Conservation (phyloP, 2,113 vertebrate species). For the Pseudopipra pipra region DNA sequence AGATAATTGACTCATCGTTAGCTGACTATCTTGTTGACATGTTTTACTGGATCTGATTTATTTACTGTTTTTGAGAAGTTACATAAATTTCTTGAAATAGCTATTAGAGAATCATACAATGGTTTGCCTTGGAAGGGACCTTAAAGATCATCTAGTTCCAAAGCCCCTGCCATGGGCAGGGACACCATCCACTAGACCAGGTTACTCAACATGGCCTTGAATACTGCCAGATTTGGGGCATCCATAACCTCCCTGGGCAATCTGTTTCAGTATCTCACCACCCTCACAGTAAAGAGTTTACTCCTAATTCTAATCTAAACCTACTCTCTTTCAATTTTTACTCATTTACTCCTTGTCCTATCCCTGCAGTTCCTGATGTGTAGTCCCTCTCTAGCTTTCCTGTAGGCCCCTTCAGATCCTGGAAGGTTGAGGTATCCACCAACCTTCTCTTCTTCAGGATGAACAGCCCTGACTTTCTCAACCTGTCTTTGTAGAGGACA, state of each 20-base stretch:
- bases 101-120: not conserved
- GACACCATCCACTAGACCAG: not conserved
- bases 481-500: not conserved
- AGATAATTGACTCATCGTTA: conserved; percentile 11
- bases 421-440: not conserved
- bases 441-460: not conserved
- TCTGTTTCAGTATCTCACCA: too few species aligned
- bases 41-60: conserved; percentile 7
- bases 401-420: not conserved
- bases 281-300: not conserved
- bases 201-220: not conserved
- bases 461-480: not conserved
- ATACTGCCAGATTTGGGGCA: too few species aligned
- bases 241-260: not conserved
- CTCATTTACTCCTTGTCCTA: too few species aligned
- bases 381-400: not conserved
- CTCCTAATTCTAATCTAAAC: not conserved
- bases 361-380: not conserved
- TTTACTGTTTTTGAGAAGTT: conserved; percentile 15
- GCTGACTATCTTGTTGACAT: not conserved
- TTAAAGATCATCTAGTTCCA: not conserved
- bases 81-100: conserved; percentile 29
- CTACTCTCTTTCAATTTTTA: not conserved
- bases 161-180: not conserved
- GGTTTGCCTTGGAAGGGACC: not conserved